Evolutionary conservation across 2,888 invertebrate genomes (phyloP), one percentile per base, ranked within the genome.

Genomic region (Acanthosepion lycidas): DNA sequence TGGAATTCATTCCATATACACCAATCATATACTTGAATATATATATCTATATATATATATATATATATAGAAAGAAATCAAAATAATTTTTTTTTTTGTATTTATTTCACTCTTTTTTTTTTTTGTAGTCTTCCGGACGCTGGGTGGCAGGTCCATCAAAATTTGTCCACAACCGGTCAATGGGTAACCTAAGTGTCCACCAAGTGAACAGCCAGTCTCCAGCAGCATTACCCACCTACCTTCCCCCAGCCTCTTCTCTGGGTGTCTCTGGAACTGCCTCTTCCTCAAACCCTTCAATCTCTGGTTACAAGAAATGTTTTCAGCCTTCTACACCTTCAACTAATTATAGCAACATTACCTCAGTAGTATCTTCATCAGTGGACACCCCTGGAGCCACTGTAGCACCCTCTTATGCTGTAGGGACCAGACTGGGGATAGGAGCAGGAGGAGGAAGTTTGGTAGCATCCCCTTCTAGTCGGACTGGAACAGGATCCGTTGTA

Each of bases 141-240:
- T 59, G 94, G 95, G 49, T 96, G 33, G 94, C 95, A 91, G 95
- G 95, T 59, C 96, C 96, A 49, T 95, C 96, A 96, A 97, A 96
- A 95, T 96, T 97, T 95, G 95, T 96, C 94, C 96, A 96, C 93
- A 96, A 95, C 93, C 95, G 95, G 42, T 93, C 94, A 33, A 93
- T 95, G 33, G 94, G 94, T 93, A 96, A 95, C 42, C 94, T 95
- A 33, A 95, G 95, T 95, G 95, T 96, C 94, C 96, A 96, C 95
- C 96, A 96, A 94, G 51, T 53, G 20, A 95, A 96, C 93, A 96
- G 96, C 94, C 96, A 96, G 20, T 96, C 95, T 93, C 96, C 96
- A 53, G 95, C 95, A 1, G 48, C 55, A 28, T 8, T 55, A 18
- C 94, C 64, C 6, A 42, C 59, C 59, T 94, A 64, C 26, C 53